Conservation (phyloP, 2,113 vertebrate species). For the Pygoscelis antarcticus region DNA sequence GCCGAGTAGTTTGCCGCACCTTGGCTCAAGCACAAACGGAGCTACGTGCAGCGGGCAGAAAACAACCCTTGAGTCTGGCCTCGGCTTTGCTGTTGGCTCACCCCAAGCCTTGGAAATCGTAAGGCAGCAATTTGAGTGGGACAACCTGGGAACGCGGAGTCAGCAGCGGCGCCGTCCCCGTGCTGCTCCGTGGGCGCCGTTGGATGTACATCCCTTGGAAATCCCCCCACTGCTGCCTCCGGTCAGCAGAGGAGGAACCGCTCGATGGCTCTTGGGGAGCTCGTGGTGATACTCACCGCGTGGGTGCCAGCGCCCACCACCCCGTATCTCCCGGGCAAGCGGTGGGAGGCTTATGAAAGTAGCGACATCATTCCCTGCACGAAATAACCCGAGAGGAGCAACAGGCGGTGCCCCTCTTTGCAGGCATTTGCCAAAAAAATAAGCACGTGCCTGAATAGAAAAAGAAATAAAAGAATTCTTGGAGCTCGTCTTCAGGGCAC, state of each 20-base stretch:
- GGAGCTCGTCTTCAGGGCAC: constrained; percentile 45
- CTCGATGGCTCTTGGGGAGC: fast-evolving
- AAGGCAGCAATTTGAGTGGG: not conserved
- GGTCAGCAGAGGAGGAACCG: not conserved
- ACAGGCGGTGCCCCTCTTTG: not conserved
- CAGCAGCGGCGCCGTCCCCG: not conserved
- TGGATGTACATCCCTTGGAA: not conserved
- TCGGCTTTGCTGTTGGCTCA: not conserved
- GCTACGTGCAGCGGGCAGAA: not conserved
- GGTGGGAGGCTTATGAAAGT: not conserved
- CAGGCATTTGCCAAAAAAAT: constrained; percentile 34
- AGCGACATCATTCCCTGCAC: not conserved
- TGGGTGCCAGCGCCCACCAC: not conserved
- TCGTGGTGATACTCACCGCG: fast-evolving
- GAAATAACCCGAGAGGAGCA: not conserved
- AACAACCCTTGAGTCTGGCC: not conserved
- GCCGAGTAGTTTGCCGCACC: fast-evolving
- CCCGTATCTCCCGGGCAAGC: fast-evolving
- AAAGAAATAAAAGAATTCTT: constrained; percentile 65
- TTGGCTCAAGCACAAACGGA: not conserved
- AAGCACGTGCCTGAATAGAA: constrained; percentile 44
- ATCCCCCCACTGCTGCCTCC: not conserved
- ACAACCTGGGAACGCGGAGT: fast-evolving
- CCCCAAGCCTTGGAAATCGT: not conserved
- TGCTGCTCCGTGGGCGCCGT: fast-evolving